These are phyloP conservation scores for Pachyramphus minor DNA, from an alignment of 2,113 vertebrate genomes.

Conservation along the genomic window DNA sequence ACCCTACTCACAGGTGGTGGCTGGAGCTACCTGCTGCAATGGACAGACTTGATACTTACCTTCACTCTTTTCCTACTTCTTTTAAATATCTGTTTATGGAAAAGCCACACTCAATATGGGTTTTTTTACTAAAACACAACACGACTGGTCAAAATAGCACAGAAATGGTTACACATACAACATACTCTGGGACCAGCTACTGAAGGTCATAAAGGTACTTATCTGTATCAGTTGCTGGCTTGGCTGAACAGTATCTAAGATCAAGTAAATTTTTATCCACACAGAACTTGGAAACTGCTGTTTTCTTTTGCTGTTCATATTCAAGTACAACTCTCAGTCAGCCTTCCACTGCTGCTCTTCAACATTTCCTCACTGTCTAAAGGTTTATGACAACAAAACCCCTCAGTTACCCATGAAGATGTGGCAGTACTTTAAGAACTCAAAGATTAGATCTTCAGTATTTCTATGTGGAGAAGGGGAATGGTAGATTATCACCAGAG, in stretches of 20 bases:
- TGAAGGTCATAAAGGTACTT: background rate
- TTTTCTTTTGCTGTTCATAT: background rate
- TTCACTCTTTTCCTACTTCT: background rate
- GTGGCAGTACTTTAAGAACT: background rate
- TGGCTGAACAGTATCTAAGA: background rate
- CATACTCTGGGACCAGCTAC: background rate
- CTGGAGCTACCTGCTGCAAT: background rate
- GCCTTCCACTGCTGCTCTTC: background rate
- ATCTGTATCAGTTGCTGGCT: background rate
- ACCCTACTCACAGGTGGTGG: background rate
- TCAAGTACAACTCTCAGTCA: background rate
- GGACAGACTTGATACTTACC: background rate
- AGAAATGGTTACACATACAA: background rate
- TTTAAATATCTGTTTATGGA: background rate
- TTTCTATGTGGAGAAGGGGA: fast-evolving
- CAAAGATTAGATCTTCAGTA: background rate
- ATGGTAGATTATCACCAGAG: background rate
- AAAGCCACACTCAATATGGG: background rate
- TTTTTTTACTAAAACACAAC: background rate
- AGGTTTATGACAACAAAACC: background rate
- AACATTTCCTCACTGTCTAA: background rate
- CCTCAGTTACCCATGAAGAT: background rate
- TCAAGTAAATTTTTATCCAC: background rate
- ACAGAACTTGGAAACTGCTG: background rate
- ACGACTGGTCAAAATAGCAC: background rate